Percentiles rank a stretch among this genome's conserved stretches.
Conservation (phyloP, 2,797 vertebrate genomes). For the Cottoperca gobio region DNA sequence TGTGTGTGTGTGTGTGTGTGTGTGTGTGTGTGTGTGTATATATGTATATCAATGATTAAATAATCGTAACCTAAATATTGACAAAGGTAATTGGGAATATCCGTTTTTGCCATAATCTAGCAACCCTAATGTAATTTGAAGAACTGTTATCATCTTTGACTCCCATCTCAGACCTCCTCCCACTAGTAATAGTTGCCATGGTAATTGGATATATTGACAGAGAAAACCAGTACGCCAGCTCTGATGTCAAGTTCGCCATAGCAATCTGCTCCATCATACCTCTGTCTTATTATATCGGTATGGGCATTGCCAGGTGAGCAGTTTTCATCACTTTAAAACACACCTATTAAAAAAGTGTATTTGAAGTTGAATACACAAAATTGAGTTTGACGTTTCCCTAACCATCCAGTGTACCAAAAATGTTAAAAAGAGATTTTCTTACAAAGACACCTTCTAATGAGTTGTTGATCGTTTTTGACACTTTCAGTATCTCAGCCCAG, state of each 20-base stretch:
- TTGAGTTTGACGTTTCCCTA: not conserved
- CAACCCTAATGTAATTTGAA: not conserved
- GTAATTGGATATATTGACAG: conserved; percentile 88
- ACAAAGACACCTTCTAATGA: not conserved
- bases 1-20: conserved; percentile 19
- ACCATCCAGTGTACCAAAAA: not conserved
- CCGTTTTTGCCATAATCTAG: no score
- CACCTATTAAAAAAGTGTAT: not conserved
- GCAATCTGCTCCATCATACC: conserved; percentile 91
- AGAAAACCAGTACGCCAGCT: conserved; percentile 83
- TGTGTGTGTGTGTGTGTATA: not conserved
- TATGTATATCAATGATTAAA: no score
- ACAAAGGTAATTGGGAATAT: no score
- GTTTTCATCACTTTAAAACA: not conserved
- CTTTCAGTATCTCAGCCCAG: conserved; percentile 88
- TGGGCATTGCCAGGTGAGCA: conserved; percentile 92
- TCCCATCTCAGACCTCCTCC: conserved; percentile 86
- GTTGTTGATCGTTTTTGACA: not conserved
- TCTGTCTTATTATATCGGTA: conserved; percentile 92
- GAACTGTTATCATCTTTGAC: conserved; percentile 60
- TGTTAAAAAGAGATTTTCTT: not conserved
- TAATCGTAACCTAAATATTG: no score
- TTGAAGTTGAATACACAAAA: not conserved
- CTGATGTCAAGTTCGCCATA: conserved; percentile 86
- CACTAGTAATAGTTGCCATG: conserved; percentile 87